Evolutionary conservation across 2,888 invertebrate species (phyloP), one percentile per base, ranked within the genome.

Genomic region (Epistrophe grossulariae): DNA sequence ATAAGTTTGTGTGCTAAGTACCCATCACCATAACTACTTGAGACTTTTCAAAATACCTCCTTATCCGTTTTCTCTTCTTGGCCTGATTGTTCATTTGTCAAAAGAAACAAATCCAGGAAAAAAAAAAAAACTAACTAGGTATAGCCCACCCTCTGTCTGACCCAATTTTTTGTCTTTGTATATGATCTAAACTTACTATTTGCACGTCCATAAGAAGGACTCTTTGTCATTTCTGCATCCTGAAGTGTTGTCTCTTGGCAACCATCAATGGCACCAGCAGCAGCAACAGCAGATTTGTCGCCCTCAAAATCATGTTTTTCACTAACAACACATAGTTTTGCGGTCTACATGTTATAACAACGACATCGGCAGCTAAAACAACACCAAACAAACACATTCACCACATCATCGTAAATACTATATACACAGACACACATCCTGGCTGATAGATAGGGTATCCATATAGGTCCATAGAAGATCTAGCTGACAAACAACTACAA

Each of bases 311-410:
- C 87, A 79, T 82, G 82, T 83, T 79, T 68, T 83, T 68, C 74
- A 71, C 82, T 76, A 76, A 83, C 79, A 87, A 76, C 87, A 83
- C 87, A 87, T 83, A 87, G 79, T 79, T 82, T 79, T 87, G 87
- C 68, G 83, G 87, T 87, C 62, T 78, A 62, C 59, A 79, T 79
- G 85, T 76, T 87, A 76, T 83, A 87, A 87, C 87, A 87, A 87
- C 72, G 83, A 82, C 83, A 76, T 79, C 71, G 83, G 87, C 87
- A 87, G 79, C 80, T 78, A 62, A 79, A 83, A 82, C 79, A 87
- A 87, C 70, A 70, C 76, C 71, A 83, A 79, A 76, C 87, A 87
- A 85, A 84, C 82, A 87, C 82, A 70, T 82, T 64, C 74, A 66
- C 74, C 84, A 60, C 84, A 84, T 71, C 45, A 28, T 43, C 45